Conservation (phyloP, 2,888 invertebrate genomes). For the Theodoxus fluviatilis region DNA sequence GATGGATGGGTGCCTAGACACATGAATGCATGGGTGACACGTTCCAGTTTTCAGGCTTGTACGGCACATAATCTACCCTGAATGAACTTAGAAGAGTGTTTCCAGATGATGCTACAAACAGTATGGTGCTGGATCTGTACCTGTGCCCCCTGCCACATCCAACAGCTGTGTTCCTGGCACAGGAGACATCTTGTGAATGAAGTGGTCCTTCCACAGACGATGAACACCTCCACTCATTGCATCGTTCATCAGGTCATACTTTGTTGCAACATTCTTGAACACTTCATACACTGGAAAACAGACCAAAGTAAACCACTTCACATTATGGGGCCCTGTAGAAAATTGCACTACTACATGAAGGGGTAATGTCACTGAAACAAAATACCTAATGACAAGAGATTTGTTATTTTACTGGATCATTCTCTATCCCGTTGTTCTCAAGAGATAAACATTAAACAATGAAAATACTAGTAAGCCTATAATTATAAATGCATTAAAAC, state of each 20-base stretch:
- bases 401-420: no score
- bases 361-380: no score
- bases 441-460: no score
- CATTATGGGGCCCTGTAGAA: neutral
- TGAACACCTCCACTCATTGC: slow-evolving; percentile 95
- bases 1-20: no score
- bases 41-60: no score
- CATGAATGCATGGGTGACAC: no score
- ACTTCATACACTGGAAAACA: slow-evolving; percentile 81
- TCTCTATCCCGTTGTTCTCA: no score
- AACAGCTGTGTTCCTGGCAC: slow-evolving; percentile 71
- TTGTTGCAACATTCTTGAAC: slow-evolving; percentile 90
- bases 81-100: neutral
- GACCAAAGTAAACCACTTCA: neutral
- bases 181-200: slow-evolving; percentile 82
- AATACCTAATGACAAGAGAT: no score
- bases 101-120: neutral
- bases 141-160: slow-evolving; percentile 98
- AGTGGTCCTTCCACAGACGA: slow-evolving; percentile 94
- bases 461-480: no score
- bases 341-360: neutral
- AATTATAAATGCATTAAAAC: no score
- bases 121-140: slow-evolving; percentile 67
- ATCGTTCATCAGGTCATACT: slow-evolving; percentile 98
- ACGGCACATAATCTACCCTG: no score